Evolutionary conservation across 2,888 invertebrate species (phyloP), one percentile per base, ranked within the genome.

Genomic region (Apodemia hepburni): DNA sequence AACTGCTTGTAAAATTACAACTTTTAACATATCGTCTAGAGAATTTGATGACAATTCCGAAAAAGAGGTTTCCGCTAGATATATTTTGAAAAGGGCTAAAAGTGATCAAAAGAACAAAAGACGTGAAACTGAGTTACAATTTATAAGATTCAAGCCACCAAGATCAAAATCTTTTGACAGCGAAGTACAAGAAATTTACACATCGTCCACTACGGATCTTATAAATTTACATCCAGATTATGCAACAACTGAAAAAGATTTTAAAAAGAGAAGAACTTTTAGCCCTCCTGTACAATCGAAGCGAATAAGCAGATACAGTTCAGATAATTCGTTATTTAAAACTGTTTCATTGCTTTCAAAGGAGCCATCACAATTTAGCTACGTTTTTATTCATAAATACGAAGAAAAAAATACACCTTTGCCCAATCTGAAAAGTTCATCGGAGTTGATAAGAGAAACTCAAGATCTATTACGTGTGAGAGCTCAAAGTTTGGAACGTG

Each of bases 401-500:
- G 64, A 67, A 58, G 57, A 59, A 9, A 62, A 61, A 54, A 69
- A 62, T 33, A 62, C 58, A 29, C 51, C 61, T 63, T 59, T 66
- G 57, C 67, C 63, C n/a, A 63, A 64, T 63, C 60, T 61, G 7
- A 70, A 73, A 64, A 80, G 75, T 69, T 86, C 87, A 9, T 75
- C 79, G 15, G 80, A 82, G 68, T 71, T 86, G 51, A 79, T 85
- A 59, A 76, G 71, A 73, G 72, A 80, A 59, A 79, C 76, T 4
- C 71, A 74, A 71, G 74, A 81, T 64, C 80, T 69, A 69, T 65
- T 79, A 42, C 54, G 65, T 59, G 67, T 62, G 29, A 75, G 69
- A 61, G 70, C 62, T 38, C 33, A 61, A 33, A 63, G 66, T n/a
- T 59, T 67, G 57, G 58, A 67, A 59, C 45, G 35, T 4, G 64